These are phyloP conservation scores for Biston betularia DNA, from an alignment of 2,888 invertebrate genomes.

Conservation along the genomic window DNA sequence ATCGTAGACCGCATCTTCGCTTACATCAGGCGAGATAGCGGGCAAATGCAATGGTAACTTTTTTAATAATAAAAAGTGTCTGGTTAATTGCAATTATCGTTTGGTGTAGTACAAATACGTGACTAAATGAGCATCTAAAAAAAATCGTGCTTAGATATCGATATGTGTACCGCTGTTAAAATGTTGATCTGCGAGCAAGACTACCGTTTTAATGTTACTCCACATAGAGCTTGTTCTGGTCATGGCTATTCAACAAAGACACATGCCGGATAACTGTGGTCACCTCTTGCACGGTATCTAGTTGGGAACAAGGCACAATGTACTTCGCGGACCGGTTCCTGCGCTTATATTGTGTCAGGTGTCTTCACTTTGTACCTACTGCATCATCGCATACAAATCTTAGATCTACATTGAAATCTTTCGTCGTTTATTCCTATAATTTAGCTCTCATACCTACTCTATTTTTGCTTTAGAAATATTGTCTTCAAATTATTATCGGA, in stretches of 20 bases:
- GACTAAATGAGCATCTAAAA: too few relatives aligned
- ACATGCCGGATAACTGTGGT: constrained; percentile 23
- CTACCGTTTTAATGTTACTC: neutral
- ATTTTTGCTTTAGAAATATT: neutral
- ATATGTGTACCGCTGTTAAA: too few relatives aligned
- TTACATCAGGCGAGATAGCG: too few relatives aligned
- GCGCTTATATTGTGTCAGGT: constrained; percentile 33
- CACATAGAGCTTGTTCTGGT: neutral
- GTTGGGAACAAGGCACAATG: constrained; percentile 36
- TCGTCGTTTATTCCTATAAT: neutral
- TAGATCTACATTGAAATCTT: constrained; percentile 11
- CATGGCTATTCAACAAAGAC: constrained; percentile 17
- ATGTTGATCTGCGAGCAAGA: too few relatives aligned
- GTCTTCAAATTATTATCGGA: neutral
- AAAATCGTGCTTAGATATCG: too few relatives aligned
- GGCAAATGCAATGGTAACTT: too few relatives aligned
- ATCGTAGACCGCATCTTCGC: too few relatives aligned
- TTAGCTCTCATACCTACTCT: neutral
- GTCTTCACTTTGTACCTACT: constrained; percentile 23
- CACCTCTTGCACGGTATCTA: constrained; percentile 32
- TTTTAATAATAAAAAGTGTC: too few relatives aligned
- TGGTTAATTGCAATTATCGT: too few relatives aligned
- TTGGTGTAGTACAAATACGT: too few relatives aligned
- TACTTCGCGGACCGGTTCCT: constrained; percentile 33
- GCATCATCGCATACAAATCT: constrained; percentile 19